Evolutionary conservation across 2,888 invertebrate species (phyloP).

Genomic region (Lochmaea crataegi): DNA sequence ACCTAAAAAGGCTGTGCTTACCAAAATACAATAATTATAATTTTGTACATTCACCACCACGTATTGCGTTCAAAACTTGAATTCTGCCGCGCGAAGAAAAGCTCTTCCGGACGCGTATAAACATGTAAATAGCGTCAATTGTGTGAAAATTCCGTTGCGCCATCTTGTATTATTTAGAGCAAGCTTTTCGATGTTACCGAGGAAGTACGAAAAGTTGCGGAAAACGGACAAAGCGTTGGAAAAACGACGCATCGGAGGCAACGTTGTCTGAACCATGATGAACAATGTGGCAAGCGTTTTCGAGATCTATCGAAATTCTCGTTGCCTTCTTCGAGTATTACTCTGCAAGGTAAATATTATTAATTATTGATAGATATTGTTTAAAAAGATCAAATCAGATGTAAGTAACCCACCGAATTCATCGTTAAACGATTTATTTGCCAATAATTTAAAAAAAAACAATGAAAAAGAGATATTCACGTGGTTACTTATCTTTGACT

Average conservation of each 20-base stretch:
- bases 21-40: constrained; percentile 24
- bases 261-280: constrained; percentile 43
- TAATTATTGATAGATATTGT: not conserved
- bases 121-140: constrained; percentile 21
- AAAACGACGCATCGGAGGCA: constrained; percentile 11
- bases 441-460: too few relatives aligned
- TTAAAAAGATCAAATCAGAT: too few relatives aligned
- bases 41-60: constrained; percentile 21
- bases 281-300: constrained; percentile 84
- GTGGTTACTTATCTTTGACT: too few relatives aligned
- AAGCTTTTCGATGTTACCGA: constrained; percentile 37
- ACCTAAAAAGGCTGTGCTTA: constrained; percentile 29
- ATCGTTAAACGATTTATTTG: too few relatives aligned
- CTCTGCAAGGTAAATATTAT: constrained; percentile 73
- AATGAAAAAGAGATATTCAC: too few relatives aligned
- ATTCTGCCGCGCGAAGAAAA: not conserved
- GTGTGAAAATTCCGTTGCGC: constrained; percentile 13
- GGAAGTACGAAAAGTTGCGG: constrained; percentile 10
- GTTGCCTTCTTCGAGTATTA: constrained; percentile 88
- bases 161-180: not conserved
- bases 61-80: constrained; percentile 10
- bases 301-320: constrained; percentile 82
- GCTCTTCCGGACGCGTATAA: not conserved
- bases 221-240: constrained; percentile 1
- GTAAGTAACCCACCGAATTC: too few relatives aligned